Percentiles rank a stretch among this genome's conserved stretches.
Conservation (phyloP, 2,888 invertebrate genomes). For the Sphecodes monilicornis region DNA sequence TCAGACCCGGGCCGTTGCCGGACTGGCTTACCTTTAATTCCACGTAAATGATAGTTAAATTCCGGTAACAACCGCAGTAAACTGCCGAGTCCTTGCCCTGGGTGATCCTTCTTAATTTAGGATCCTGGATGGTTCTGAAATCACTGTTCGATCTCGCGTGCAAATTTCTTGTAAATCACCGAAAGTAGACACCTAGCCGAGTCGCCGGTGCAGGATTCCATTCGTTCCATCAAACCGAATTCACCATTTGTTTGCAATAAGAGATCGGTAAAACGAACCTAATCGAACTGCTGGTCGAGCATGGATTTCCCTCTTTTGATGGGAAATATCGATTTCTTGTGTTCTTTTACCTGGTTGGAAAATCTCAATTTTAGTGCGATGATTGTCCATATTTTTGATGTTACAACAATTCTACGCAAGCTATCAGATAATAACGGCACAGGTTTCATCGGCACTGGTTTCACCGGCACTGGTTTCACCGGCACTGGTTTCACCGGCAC, state of each 20-base stretch:
- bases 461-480: too few relatives aligned
- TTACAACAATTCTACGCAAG: too few relatives aligned
- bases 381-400: background rate
- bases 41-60: constrained; percentile 78
- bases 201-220: background rate
- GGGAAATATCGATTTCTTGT: background rate
- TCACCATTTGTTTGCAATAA: background rate
- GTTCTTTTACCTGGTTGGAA: background rate
- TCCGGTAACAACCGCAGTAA: constrained; percentile 67
- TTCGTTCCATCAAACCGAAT: background rate
- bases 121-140: background rate
- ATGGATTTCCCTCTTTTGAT: background rate
- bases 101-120: constrained; percentile 17
- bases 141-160: background rate
- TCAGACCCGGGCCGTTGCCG: constrained; percentile 62
- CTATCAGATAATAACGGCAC: too few relatives aligned
- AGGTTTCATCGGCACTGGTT: too few relatives aligned
- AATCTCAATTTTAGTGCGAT: background rate
- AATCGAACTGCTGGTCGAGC: background rate
- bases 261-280: background rate
- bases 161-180: background rate
- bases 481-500: too few relatives aligned
- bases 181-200: background rate
- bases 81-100: background rate
- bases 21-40: constrained; percentile 77